Evolutionary conservation across 2,797 vertebrate genomes (phyloP).

Genomic region (Thalassophryne amazonica): DNA sequence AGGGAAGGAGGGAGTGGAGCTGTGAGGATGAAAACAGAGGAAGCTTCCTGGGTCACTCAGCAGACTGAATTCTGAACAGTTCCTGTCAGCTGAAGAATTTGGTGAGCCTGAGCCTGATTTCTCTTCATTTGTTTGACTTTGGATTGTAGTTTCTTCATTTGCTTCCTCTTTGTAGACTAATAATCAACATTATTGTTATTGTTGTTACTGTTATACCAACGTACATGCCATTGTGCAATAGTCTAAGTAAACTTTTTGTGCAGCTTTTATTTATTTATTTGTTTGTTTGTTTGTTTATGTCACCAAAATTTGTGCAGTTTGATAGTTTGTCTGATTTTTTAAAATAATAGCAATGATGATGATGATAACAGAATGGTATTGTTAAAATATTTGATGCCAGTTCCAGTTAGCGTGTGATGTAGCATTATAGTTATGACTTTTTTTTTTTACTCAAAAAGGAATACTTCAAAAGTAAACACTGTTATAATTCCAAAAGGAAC

Average conservation of each 20-base stretch:
- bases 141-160: not conserved
- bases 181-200: not conserved
- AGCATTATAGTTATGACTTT: too few relatives aligned
- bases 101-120: constrained; percentile 22
- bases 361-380: too few relatives aligned
- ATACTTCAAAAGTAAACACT: too few relatives aligned
- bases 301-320: too few relatives aligned
- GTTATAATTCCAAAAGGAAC: too few relatives aligned
- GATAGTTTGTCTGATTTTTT: too few relatives aligned
- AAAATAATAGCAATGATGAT: too few relatives aligned
- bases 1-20: not conserved
- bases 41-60: not conserved
- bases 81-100: not conserved
- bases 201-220: not conserved
- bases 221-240: not conserved
- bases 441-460: too few relatives aligned
- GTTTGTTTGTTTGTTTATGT: too few relatives aligned
- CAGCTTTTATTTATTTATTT: not conserved
- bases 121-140: not conserved
- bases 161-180: not conserved
- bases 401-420: too few relatives aligned
- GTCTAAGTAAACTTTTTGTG: not conserved
- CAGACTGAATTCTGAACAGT: not conserved
- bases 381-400: too few relatives aligned
- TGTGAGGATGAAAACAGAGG: constrained; percentile 2